A percentile compares a stretch with the other conserved stretches of the same genome.
Conservation (phyloP, 2,888 invertebrate genomes). For the Physocephala rufipes region DNA sequence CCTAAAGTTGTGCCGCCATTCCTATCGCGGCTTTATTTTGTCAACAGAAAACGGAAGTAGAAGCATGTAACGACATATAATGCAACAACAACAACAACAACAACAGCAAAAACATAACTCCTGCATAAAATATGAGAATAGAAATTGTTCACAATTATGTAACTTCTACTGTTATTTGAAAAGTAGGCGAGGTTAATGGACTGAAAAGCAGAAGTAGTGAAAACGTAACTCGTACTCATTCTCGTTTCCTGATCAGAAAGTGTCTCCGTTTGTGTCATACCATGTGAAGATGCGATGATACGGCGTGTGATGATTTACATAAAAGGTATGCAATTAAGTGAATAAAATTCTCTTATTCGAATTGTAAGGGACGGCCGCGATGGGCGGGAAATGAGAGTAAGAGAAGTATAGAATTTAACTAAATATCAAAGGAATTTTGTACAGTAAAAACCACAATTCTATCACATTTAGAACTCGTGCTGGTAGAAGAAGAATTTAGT, state of each 20-base stretch:
- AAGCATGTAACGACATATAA: neutral
- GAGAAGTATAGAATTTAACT: too few species aligned
- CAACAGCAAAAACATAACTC: slow-evolving; percentile 2
- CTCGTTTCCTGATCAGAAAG: slow-evolving; percentile 15
- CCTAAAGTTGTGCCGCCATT: too few species aligned
- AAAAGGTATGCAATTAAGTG: neutral
- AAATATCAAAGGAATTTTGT: too few species aligned
- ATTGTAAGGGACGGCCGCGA: neutral
- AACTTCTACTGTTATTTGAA: slow-evolving; percentile 23
- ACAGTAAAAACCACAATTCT: too few species aligned
- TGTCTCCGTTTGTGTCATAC: slow-evolving; percentile 30
- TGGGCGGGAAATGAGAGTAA: neutral
- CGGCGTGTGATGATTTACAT: slow-evolving; percentile 2
- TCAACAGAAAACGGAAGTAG: too few species aligned
- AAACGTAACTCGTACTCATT: neutral
- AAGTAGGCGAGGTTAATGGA: slow-evolving; percentile 38
- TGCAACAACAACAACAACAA: slow-evolving; percentile 1
- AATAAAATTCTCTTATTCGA: slow-evolving; percentile 19
- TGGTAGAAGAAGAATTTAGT: too few species aligned
- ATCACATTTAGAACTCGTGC: too few species aligned
- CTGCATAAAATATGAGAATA: slow-evolving; percentile 34
- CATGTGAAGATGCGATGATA: too few species aligned
- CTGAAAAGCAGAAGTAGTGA: slow-evolving; percentile 31
- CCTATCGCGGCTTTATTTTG: too few species aligned
- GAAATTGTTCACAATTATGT: slow-evolving; percentile 33